Evolutionary conservation across 2,113 vertebrate species (phyloP).

Genomic region (Erpornis zantholeuca): DNA sequence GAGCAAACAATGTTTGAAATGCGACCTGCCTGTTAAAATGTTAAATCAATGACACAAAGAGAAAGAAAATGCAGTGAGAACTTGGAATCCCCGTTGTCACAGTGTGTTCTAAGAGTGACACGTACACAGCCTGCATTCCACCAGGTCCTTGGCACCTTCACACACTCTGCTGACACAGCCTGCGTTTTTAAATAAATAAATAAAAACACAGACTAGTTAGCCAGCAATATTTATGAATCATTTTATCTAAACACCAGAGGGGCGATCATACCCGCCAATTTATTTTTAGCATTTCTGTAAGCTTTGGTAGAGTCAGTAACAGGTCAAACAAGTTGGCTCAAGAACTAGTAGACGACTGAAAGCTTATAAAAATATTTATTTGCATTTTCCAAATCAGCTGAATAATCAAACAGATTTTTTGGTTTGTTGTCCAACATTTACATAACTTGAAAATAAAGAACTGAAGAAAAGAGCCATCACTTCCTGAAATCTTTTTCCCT

Average conservation of each 20-base stretch:
- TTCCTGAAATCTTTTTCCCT: background rate
- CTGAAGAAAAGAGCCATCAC: background rate
- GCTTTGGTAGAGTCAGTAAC: background rate
- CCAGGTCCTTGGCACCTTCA: background rate
- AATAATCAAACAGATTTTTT: background rate
- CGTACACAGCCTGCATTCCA: rapidly evolving
- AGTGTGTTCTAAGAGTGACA: rapidly evolving
- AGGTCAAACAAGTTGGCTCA: background rate
- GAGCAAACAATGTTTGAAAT: background rate
- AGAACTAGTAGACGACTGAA: background rate
- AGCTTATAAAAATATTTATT: background rate
- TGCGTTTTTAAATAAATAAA: background rate
- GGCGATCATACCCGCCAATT: background rate
- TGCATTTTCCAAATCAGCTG: background rate
- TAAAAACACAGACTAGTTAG: background rate
- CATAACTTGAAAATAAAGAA: background rate
- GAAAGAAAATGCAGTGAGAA: background rate
- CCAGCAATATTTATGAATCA: background rate
- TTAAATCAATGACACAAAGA: background rate
- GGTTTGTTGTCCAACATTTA: background rate
- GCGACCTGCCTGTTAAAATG: background rate
- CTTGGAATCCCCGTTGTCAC: background rate
- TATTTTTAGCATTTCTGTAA: background rate
- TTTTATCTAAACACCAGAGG: background rate
- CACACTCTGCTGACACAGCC: rapidly evolving